Evolutionary conservation across 2,888 invertebrate species (phyloP).

Genomic region (Nymphalis urticae): DNA sequence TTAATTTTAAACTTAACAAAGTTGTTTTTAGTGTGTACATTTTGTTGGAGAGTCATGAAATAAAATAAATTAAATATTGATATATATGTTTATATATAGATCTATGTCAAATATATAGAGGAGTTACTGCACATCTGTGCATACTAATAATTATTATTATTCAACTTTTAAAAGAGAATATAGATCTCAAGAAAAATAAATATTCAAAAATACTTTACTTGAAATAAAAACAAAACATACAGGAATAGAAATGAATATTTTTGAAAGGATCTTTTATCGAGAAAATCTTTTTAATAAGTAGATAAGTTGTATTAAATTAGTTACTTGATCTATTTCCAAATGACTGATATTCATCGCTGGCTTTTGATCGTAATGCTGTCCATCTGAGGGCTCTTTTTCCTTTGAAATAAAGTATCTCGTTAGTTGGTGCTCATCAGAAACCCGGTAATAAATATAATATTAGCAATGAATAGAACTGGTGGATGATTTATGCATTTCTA

Average conservation of each 20-base stretch:
- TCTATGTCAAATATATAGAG: too few relatives aligned
- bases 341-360: slow-evolving; percentile 34
- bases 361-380: slow-evolving; percentile 27
- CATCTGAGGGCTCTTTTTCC: slow-evolving; percentile 24
- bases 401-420: slow-evolving; percentile 16
- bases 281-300: slow-evolving; percentile 30
- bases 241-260: slow-evolving; percentile 10
- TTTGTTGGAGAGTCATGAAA: too few relatives aligned
- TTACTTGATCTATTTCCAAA: slow-evolving; percentile 34
- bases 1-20: too few relatives aligned
- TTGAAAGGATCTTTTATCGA: slow-evolving; percentile 20
- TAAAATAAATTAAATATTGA: too few relatives aligned
- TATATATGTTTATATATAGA: too few relatives aligned
- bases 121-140: too few relatives aligned
- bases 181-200: too few relatives aligned
- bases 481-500: not conserved
- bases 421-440: slow-evolving; percentile 6
- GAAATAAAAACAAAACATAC: not conserved
- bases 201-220: not conserved
- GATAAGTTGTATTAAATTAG: slow-evolving; percentile 37
- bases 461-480: not conserved
- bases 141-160: too few relatives aligned
- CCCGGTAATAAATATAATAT: not conserved
- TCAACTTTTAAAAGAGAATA: too few relatives aligned
- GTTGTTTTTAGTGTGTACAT: too few relatives aligned